A percentile compares a stretch with the other conserved stretches of the same genome.
Conservation (phyloP, 2,888 invertebrate species). For the Microctonus hyperodae region DNA sequence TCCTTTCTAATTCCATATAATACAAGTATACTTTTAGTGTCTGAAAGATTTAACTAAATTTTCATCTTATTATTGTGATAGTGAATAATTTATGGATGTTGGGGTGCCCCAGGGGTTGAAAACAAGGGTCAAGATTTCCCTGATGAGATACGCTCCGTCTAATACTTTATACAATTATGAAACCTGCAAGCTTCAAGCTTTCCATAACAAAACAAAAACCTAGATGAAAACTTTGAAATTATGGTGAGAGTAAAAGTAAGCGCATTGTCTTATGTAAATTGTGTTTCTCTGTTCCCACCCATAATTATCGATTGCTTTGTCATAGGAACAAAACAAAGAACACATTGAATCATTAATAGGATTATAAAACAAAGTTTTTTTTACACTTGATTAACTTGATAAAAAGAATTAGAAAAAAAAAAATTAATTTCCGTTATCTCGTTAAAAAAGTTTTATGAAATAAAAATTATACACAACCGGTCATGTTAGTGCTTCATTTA, state of each 20-base stretch:
- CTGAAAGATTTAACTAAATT: slow-evolving; percentile 1
- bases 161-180: slow-evolving; percentile 20
- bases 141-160: neutral
- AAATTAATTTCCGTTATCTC: neutral
- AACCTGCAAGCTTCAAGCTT: neutral
- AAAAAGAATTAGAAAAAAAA: neutral
- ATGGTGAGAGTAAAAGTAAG: neutral
- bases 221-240: neutral
- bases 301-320: neutral
- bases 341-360: neutral
- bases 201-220: neutral
- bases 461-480: neutral
- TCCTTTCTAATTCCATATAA: neutral
- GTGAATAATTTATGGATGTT: neutral
- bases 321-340: neutral
- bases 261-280: neutral
- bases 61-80: neutral
- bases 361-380: neutral
- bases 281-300: neutral
- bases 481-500: neutral
- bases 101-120: neutral
- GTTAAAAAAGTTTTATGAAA: slow-evolving; percentile 10
- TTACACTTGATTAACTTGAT: neutral
- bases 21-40: neutral
- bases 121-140: neutral